These are phyloP conservation scores for Amiota communis DNA, from an alignment of 2,888 invertebrate species.

Conservation along the genomic window DNA sequence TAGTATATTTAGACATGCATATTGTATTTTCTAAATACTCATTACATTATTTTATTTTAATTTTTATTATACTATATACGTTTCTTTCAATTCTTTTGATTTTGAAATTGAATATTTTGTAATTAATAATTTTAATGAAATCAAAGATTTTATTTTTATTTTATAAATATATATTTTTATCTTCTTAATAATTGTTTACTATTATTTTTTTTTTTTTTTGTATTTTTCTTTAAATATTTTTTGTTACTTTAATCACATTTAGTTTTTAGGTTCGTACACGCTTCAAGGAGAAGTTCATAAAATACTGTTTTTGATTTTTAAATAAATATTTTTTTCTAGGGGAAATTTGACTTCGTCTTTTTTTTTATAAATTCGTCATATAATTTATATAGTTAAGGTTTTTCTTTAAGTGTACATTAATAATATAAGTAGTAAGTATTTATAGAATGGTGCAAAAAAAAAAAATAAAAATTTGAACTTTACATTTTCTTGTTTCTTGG, in stretches of 20 bases:
- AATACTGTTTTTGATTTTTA: not conserved
- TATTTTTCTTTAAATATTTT: slow-evolving; percentile 20
- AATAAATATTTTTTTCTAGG: slow-evolving; percentile 8
- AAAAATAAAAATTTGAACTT: too few relatives aligned
- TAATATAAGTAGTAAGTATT: too few relatives aligned
- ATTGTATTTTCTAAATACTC: slow-evolving; percentile 11
- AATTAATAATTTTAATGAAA: not conserved
- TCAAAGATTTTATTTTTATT: not conserved
- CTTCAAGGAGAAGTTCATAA: slow-evolving; percentile 25
- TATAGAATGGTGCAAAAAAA: too few relatives aligned
- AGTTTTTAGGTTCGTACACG: slow-evolving; percentile 9
- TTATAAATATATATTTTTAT: slow-evolving; percentile 12
- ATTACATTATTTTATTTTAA: too few relatives aligned
- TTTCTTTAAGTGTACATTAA: not conserved
- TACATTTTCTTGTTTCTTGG: too few relatives aligned
- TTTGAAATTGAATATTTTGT: too few relatives aligned
- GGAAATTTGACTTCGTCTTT: slow-evolving; percentile 18
- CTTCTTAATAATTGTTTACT: slow-evolving; percentile 16
- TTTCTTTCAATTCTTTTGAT: not conserved
- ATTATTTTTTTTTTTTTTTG: slow-evolving; percentile 5
- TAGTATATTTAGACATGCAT: slow-evolving; percentile 34
- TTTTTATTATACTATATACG: too few relatives aligned
- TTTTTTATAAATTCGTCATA: slow-evolving; percentile 20
- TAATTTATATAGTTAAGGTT: slow-evolving; percentile 8
- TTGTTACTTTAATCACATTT: slow-evolving; percentile 28